Conservation (phyloP, 2,797 vertebrate genomes). For the Phalanger gymnotis region DNA sequence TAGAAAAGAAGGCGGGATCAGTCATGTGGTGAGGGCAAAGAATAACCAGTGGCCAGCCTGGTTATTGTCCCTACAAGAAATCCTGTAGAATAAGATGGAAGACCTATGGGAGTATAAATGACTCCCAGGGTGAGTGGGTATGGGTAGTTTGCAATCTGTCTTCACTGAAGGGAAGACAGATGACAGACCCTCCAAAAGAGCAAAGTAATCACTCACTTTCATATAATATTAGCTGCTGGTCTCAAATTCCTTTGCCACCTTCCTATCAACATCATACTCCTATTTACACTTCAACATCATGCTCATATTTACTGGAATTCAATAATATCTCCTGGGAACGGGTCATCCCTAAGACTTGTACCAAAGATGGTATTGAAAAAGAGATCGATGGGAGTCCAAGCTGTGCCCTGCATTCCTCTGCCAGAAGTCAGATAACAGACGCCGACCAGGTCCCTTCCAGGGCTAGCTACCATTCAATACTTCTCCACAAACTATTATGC, state of each 20-base stretch:
- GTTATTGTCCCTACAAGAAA: no score
- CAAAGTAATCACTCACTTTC: not conserved
- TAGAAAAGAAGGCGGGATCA: no score
- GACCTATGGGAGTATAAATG: no score
- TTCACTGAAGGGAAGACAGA: no score
- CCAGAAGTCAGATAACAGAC: not conserved
- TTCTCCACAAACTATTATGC: not conserved
- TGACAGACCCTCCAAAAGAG: no score
- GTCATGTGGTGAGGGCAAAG: no score
- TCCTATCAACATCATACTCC: no score
- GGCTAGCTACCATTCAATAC: not conserved
- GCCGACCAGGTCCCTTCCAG: not conserved
- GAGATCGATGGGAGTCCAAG: not conserved
- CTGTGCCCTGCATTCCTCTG: not conserved
- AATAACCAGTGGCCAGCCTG: no score
- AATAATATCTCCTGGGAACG: not conserved
- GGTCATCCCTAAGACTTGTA: not conserved
- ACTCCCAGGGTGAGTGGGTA: no score
- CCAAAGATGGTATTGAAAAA: not conserved
- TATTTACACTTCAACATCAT: no score
- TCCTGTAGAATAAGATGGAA: no score
- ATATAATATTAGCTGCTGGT: not conserved
- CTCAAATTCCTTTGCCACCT: slow-evolving; percentile 20
- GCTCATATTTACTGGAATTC: slow-evolving; percentile 19
- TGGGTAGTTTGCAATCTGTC: no score